Evolutionary conservation across 2,888 invertebrate genomes (phyloP).

Genomic region (Drosophila yooni): DNA sequence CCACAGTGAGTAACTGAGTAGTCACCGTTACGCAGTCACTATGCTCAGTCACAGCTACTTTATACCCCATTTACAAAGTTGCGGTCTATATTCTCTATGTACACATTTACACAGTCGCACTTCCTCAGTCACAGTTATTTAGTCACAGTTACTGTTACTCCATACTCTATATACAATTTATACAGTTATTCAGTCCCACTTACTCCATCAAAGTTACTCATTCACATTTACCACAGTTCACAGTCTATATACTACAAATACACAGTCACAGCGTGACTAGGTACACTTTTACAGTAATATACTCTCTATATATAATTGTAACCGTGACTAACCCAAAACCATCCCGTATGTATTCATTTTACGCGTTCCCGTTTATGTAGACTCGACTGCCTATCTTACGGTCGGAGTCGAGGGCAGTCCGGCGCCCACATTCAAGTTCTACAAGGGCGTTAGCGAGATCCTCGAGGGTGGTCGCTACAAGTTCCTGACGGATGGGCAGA

Average conservation of each 20-base stretch:
- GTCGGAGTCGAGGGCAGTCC: conserved; percentile 97
- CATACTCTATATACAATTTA: too few relatives aligned
- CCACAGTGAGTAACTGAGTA: too few relatives aligned
- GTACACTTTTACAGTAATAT: neutral
- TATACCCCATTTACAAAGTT: neutral
- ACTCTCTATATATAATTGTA: neutral
- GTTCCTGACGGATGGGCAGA: conserved; percentile 96
- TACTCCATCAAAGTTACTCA: neutral
- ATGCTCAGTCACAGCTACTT: neutral
- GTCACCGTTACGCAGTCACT: too few relatives aligned
- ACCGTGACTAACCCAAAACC: conserved; percentile 13
- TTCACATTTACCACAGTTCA: neutral
- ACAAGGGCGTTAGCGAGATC: conserved; percentile 96
- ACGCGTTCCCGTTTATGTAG: conserved; percentile 85
- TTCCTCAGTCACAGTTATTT: neutral
- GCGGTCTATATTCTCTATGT: neutral
- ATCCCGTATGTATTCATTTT: conserved; percentile 4
- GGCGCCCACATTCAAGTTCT: conserved; percentile 97
- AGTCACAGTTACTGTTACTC: neutral
- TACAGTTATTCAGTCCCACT: too few relatives aligned
- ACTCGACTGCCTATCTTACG: conserved; percentile 96
- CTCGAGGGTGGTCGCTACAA: conserved; percentile 98
- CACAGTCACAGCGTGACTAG: neutral
- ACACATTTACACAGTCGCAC: neutral
- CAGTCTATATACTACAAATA: too few relatives aligned